Evolutionary conservation across 1,140 invertebrate species (phyloP).

Genomic region (Sitophilus oryzae): DNA sequence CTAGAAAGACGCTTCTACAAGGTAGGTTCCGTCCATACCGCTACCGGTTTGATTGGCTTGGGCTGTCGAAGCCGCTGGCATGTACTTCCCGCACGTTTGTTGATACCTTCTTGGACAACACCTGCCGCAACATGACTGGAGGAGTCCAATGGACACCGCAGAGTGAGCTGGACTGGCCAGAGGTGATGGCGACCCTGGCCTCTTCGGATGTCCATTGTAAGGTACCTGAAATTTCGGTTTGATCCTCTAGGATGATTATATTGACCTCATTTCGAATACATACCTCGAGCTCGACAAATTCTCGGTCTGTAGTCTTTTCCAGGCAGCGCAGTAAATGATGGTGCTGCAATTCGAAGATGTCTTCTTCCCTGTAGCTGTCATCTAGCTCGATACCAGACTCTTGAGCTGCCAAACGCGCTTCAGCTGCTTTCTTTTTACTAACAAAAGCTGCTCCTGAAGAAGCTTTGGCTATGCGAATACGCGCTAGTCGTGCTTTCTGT

Average conservation of each 20-base stretch:
- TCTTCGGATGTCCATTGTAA: slow-evolving; percentile 85
- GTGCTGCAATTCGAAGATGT: slow-evolving; percentile 98
- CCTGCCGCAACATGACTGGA: slow-evolving; percentile 78
- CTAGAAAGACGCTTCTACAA: slow-evolving; percentile 75
- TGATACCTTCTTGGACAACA: slow-evolving; percentile 85
- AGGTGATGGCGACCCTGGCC: slow-evolving; percentile 78
- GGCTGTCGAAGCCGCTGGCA: slow-evolving; percentile 68
- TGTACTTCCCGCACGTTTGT: slow-evolving; percentile 77
- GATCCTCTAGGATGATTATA: no score
- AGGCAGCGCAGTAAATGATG: slow-evolving; percentile 96
- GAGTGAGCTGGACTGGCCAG: slow-evolving; percentile 83
- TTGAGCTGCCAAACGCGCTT: slow-evolving; percentile 85
- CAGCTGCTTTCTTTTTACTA: slow-evolving; percentile 97
- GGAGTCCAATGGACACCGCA: slow-evolving; percentile 65
- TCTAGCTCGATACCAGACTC: slow-evolving; percentile 85
- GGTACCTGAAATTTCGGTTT: slow-evolving; percentile 63
- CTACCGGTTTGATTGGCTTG: slow-evolving; percentile 71
- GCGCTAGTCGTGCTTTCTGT: slow-evolving; percentile 96
- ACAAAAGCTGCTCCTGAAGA: slow-evolving; percentile 98
- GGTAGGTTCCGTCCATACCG: slow-evolving; percentile 72
- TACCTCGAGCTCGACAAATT: slow-evolving; percentile 89
- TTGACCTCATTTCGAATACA: background rate
- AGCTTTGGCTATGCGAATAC: slow-evolving; percentile 97
- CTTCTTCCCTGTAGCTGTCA: slow-evolving; percentile 84
- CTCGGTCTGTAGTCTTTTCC: slow-evolving; percentile 96